A percentile compares a stretch with the other conserved stretches of the same genome.
phyloP scores from a whole-genome alignment of 2,797 vertebrate species.

The Arnoldichthys spilopterus region DNA sequence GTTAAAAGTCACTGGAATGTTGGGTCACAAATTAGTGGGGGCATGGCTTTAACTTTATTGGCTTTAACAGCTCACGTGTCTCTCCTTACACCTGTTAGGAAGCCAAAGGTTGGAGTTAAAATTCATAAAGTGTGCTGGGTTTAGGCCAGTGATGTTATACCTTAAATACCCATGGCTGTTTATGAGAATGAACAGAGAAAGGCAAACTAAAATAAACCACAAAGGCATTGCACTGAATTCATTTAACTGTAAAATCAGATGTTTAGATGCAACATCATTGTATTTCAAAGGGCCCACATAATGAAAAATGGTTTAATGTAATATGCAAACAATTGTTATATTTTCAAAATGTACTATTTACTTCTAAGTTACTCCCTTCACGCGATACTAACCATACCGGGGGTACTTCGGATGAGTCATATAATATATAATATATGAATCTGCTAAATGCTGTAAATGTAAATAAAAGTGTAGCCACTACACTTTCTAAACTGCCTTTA shows the following conservation, averaged over 20 bases:
- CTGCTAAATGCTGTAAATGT: no score
- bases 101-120: constrained; percentile 12
- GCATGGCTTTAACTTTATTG: background rate
- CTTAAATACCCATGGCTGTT: background rate
- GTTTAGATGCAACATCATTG: no score
- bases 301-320: no score
- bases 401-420: no score
- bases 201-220: background rate
- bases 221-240: background rate
- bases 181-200: background rate
- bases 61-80: constrained; percentile 33
- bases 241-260: background rate
- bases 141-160: background rate
- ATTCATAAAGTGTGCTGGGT: constrained; percentile 14
- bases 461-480: no score
- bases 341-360: no score
- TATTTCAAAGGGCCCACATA: no score
- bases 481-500: no score
- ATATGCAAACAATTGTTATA: no score
- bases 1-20: background rate
- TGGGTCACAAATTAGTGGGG: constrained; percentile 19
- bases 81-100: constrained; percentile 15
- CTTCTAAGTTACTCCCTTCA: no score
- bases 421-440: no score
- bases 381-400: no score